Evolutionary conservation across 2,888 invertebrate genomes (phyloP).

Genomic region (Zeuzera pyrina): DNA sequence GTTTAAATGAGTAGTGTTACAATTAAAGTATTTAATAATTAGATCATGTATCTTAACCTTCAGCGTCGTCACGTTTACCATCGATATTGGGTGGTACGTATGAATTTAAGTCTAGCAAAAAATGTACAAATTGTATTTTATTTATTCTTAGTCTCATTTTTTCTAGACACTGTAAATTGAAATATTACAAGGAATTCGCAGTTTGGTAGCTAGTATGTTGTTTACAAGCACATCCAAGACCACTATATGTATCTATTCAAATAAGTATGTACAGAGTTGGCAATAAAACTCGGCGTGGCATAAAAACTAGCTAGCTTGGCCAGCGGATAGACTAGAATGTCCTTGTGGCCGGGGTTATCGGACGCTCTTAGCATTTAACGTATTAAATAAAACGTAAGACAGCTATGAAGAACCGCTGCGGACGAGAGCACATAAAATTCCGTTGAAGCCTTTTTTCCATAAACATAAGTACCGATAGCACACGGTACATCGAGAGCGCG

Average conservation of each 20-base stretch:
- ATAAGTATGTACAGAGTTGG: slow-evolving; percentile 22
- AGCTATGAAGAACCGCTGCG: slow-evolving; percentile 62
- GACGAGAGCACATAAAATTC: slow-evolving; percentile 58
- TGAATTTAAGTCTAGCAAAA: slow-evolving; percentile 1
- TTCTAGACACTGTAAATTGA: no score
- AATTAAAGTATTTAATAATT: slow-evolving; percentile 4
- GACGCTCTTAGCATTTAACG: slow-evolving; percentile 67
- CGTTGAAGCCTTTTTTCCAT: slow-evolving; percentile 63
- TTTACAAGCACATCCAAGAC: no score
- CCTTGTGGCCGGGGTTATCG: slow-evolving; percentile 67
- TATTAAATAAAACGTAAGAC: slow-evolving; percentile 56
- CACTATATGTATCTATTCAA: background rate
- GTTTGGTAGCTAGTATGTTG: background rate
- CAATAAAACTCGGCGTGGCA: slow-evolving; percentile 33
- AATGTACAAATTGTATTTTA: background rate
- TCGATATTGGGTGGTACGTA: no score
- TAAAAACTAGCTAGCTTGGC: slow-evolving; percentile 38
- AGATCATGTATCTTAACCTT: slow-evolving; percentile 3
- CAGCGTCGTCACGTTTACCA: slow-evolving; percentile 10
- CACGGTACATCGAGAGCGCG: slow-evolving; percentile 38
- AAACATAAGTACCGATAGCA: slow-evolving; percentile 55
- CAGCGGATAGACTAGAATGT: slow-evolving; percentile 39
- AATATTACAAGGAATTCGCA: background rate
- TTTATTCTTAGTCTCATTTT: slow-evolving; percentile 4
- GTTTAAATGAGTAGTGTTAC: slow-evolving; percentile 18